Conservation (phyloP, 2,113 vertebrate species). For the Trichomycterus rosablanca region DNA sequence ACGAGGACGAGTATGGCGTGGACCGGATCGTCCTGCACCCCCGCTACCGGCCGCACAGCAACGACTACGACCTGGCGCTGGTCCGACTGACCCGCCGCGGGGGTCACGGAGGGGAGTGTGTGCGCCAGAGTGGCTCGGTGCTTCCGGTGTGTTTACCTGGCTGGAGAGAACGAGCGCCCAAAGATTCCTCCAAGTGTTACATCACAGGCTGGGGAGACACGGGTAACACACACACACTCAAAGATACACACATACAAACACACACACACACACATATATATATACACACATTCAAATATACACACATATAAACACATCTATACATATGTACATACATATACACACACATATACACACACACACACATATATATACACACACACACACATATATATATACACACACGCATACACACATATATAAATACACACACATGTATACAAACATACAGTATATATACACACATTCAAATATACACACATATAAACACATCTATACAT, state of each 20-base stretch:
- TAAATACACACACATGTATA: too few species aligned
- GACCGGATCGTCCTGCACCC: conserved; percentile 79
- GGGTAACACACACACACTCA: conserved; percentile 65
- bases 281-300: not conserved
- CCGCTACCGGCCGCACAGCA: conserved; percentile 77
- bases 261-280: not conserved
- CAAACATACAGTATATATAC: too few species aligned
- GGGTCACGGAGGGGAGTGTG: conserved; percentile 36
- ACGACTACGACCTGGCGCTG: conserved; percentile 88
- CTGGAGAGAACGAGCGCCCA: conserved; percentile 78
- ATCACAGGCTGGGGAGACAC: conserved; percentile 98
- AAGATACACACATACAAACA: not conserved
- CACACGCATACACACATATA: too few species aligned
- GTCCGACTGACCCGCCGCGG: conserved; percentile 71
- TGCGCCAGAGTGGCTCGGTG: conserved; percentile 79
- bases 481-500: too few species aligned
- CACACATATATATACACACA: not conserved
- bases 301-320: too few species aligned
- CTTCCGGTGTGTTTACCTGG: conserved; percentile 84
- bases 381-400: not conserved
- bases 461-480: too few species aligned
- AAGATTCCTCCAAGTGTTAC: conserved; percentile 80
- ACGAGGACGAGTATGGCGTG: conserved; percentile 83
- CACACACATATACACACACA: too few species aligned
- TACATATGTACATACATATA: too few species aligned